Conservation (phyloP, 2,797 vertebrate species). For the Brachymystax lenok region DNA sequence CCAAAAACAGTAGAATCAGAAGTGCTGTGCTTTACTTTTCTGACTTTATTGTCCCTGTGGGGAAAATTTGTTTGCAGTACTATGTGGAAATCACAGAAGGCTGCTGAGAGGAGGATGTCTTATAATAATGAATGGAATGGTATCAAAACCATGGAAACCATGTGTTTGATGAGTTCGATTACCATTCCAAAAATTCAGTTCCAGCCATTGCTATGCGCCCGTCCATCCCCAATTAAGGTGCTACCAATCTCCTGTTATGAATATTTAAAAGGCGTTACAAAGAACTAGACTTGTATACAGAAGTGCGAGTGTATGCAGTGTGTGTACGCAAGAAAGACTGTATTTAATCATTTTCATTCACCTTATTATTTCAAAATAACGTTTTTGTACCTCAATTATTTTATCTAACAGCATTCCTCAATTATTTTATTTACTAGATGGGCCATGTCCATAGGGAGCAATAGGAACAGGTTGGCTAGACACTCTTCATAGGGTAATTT, state of each 20-base stretch:
- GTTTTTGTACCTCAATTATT: neutral
- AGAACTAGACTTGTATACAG: too few species aligned
- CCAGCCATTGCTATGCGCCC: too few species aligned
- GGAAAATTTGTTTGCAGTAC: neutral
- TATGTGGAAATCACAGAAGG: too few species aligned
- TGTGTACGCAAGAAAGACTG: constrained; percentile 34
- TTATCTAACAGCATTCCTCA: constrained; percentile 57
- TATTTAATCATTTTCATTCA: constrained; percentile 63
- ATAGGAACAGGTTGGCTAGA: constrained; percentile 65
- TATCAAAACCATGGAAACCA: too few species aligned
- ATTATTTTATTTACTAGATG: constrained; percentile 71
- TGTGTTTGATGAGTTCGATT: too few species aligned
- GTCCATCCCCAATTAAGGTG: too few species aligned
- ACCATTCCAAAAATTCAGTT: too few species aligned
- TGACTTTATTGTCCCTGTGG: neutral
- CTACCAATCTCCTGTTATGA: too few species aligned
- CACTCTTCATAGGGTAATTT: constrained; percentile 27
- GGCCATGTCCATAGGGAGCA: constrained; percentile 67
- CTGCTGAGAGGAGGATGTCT: too few species aligned
- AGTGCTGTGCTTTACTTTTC: neutral
- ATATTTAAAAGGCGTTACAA: too few species aligned
- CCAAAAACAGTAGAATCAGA: constrained; percentile 27
- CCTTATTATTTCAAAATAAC: constrained; percentile 54
- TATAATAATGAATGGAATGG: too few species aligned
- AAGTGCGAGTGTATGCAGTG: neutral